Percentiles rank a stretch among this genome's conserved stretches.
These are phyloP conservation scores for Oreortyx pictus DNA, from an alignment of 2,797 vertebrate genomes.

Conservation along the genomic window DNA sequence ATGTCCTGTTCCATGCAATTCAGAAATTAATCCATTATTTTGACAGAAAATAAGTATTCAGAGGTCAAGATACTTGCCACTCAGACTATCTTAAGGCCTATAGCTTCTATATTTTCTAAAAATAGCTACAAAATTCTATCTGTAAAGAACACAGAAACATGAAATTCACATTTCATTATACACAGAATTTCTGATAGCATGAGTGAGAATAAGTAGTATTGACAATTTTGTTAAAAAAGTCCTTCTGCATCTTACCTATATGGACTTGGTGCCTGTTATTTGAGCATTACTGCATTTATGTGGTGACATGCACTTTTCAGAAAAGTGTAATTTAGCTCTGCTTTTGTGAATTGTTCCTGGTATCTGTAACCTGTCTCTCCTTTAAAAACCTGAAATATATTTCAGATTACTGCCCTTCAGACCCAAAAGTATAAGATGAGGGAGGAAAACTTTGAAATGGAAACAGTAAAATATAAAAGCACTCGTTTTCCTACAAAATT, in stretches of 20 bases:
- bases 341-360: neutral
- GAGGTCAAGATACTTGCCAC: neutral
- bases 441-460: neutral
- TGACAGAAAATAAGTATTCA: neutral
- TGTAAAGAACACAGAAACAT: neutral
- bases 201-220: neutral
- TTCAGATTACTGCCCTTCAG: neutral
- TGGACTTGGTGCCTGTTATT: neutral
- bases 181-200: neutral
- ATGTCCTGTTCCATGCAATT: neutral
- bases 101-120: neutral
- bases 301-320: neutral
- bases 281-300: neutral
- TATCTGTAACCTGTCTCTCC: neutral
- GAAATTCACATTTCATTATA: neutral
- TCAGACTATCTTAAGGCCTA: neutral
- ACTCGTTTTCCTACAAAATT: neutral
- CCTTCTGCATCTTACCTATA: neutral
- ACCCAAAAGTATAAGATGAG: neutral
- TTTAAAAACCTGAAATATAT: neutral
- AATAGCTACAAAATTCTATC: neutral
- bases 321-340: neutral
- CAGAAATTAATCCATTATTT: constrained; percentile 21
- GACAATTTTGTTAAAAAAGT: neutral
- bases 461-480: neutral